Conservation (phyloP, 2,797 vertebrate species). For the Anolis apletophallus region DNA sequence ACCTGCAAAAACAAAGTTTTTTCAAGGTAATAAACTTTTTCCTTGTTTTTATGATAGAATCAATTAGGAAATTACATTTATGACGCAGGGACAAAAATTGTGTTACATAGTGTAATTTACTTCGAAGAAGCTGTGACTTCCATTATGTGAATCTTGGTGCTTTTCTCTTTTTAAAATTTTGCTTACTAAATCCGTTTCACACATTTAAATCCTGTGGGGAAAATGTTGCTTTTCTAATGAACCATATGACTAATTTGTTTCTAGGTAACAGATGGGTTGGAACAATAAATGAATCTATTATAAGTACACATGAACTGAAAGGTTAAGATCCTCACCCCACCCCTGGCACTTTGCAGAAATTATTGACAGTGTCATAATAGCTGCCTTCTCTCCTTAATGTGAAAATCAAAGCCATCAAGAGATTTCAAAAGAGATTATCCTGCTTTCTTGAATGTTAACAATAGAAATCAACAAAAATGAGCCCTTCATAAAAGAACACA, state of each 20-base stretch:
- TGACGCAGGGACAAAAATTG: no score
- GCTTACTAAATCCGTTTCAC: neutral
- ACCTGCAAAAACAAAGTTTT: no score
- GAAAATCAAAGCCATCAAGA: constrained; percentile 2
- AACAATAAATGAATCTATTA: neutral
- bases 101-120: neutral
- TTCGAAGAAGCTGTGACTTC: neutral
- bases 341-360: neutral
- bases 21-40: no score
- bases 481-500: neutral
- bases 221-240: neutral
- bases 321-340: neutral
- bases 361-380: constrained; percentile 15
- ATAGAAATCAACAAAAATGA: constrained; percentile 3
- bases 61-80: no score
- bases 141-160: neutral
- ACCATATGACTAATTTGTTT: neutral
- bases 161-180: neutral
- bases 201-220: neutral
- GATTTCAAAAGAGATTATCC: constrained; percentile 7
- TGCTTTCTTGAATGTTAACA: neutral
- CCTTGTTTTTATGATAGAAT: no score
- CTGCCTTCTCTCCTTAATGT: neutral
- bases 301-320: neutral
- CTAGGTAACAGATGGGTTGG: neutral